Conservation (phyloP, 2,797 vertebrate species). For the Poecilia gillii region DNA sequence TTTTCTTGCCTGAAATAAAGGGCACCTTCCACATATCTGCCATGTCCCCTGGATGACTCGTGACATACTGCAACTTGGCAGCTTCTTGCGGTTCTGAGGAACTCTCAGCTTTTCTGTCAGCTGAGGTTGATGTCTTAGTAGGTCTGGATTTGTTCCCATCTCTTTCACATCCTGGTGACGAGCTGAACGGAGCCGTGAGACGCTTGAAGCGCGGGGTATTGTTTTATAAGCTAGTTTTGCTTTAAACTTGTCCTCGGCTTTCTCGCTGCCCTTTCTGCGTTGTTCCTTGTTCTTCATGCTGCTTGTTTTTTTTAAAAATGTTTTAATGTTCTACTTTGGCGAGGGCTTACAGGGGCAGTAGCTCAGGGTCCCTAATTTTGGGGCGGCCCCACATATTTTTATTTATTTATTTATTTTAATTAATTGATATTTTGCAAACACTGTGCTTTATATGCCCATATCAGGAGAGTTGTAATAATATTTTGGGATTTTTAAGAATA, state of each 20-base stretch:
- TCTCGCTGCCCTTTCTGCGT: neutral
- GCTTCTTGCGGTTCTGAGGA: neutral
- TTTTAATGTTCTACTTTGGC: neutral
- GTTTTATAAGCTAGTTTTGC: neutral
- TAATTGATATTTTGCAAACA: too few relatives aligned
- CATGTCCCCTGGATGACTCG: neutral
- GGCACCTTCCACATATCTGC: neutral
- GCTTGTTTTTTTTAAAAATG: neutral
- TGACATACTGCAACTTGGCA: neutral
- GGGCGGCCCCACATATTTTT: too few relatives aligned
- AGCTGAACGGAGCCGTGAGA: neutral
- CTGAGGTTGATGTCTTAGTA: neutral
- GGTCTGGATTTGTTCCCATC: neutral
- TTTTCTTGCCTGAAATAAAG: neutral
- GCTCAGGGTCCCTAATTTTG: too few relatives aligned
- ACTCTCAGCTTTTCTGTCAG: neutral
- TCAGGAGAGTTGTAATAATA: too few relatives aligned
- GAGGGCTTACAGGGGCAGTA: too few relatives aligned
- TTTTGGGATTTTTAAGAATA: too few relatives aligned
- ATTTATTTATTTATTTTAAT: too few relatives aligned
- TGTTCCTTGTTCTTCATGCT: neutral
- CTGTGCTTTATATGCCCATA: too few relatives aligned
- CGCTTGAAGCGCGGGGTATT: neutral
- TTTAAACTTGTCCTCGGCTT: neutral
- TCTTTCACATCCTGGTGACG: neutral